Base-by-base conservation (phyloP, 2,797 vertebrate genomes). In the Luscinia luscinia region DNA sequence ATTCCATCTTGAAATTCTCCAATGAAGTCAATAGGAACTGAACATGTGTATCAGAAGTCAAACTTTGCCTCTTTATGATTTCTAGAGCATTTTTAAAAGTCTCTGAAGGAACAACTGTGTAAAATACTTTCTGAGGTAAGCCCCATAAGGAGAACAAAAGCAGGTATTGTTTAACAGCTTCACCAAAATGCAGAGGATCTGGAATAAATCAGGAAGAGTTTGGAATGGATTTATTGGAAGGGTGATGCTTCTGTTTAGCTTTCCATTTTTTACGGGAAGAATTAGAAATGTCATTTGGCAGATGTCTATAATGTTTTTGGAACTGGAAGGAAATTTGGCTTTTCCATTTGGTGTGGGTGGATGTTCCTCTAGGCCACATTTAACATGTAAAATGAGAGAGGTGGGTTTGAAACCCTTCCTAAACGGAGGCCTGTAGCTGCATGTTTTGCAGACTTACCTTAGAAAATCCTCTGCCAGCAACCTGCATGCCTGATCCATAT, bases 231-330 rank as follows among this genome's bases (percentile, higher is more conserved):
- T 90, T 90, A 77, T 93, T 96, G 77, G 43, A 97, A 97, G 93
- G 54, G 74, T 77, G 79, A 96, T 96, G 88, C 90, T 94, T 95
- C 89, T 95, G 87, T 91, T 70, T 73, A 84, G 90, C 82, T 87
- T 95, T 96, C 93, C 87, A 74, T 94, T 84, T 96, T 96, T 97
- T 96, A 94, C 6, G 73, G 69, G 94, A 96, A 96, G 92, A 90
- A 92, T 95, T 97, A 97, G 93, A 97, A 96, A 85, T 95, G 95
- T 96, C 89, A 79, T 87, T 95, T 96, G 95, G 90, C 88, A 95
- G 87, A 94, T 94, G 87, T 43, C 45, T 85, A 82, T 88, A 96
- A 85, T 92, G 94, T 83, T 94, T 97, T 95, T 96, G 90, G 93
- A 96, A 93, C 78, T 94, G 84, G 92, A 95, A 97, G 81, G 93